Conservation (phyloP, 2,888 invertebrate genomes). For the Dryococelus australis region DNA sequence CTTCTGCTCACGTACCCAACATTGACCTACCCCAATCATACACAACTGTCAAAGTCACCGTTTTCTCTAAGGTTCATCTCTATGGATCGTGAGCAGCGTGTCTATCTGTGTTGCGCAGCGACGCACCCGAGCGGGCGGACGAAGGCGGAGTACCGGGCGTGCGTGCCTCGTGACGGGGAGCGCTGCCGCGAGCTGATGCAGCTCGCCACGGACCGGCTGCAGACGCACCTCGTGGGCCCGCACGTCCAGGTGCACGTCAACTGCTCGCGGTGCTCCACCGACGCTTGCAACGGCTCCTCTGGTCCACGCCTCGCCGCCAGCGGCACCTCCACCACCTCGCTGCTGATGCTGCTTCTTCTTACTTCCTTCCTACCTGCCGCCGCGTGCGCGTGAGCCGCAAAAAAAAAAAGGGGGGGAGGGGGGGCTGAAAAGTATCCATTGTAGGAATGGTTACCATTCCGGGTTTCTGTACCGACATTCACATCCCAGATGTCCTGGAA, state of each 20-base stretch:
- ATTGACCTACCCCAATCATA: no score
- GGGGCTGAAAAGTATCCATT: no score
- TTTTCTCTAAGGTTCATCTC: no score
- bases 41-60: no score
- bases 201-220: background rate
- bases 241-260: conserved; percentile 1
- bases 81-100: no score
- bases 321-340: background rate
- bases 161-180: conserved; percentile 25
- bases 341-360: background rate
- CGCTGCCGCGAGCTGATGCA: conserved; percentile 22
- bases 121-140: background rate
- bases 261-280: conserved; percentile 19
- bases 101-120: background rate
- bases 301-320: background rate
- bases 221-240: background rate
- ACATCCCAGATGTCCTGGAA: no score
- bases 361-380: background rate
- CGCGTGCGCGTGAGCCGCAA: no score
- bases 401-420: no score
- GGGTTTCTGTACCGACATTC: no score
- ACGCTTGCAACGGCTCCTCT: conserved; percentile 20
- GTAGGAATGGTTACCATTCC: no score
- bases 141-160: background rate
- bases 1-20: no score